A percentile compares a stretch with the other conserved stretches of the same genome.
phyloP scores from a whole-genome alignment of 30 jellyfish, hydroid and myxozoan genomes.

The Aurelia aurita region DNA sequence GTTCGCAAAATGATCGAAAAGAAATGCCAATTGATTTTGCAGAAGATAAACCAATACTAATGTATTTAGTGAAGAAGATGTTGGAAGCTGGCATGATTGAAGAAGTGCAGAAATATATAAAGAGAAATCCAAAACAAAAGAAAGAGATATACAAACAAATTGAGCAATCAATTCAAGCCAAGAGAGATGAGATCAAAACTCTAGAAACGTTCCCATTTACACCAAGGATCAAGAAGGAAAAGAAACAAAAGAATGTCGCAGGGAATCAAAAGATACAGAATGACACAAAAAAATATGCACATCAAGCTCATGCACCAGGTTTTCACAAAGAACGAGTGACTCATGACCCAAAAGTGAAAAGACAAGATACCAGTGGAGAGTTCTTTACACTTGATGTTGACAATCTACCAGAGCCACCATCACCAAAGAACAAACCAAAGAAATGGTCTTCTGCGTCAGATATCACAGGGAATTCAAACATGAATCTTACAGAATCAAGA shows the following conservation, averaged over 20 bases:
- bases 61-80: constrained; percentile 81
- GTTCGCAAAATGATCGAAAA: constrained; percentile 63
- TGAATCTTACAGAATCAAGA: constrained; percentile 15
- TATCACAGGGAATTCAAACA: constrained; percentile 3
- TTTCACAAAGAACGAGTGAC: too few relatives aligned
- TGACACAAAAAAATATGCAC: constrained; percentile 1
- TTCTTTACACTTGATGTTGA: constrained; percentile 53
- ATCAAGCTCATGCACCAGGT: neutral
- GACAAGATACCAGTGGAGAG: constrained; percentile 10
- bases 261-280: neutral
- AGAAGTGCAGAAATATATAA: constrained; percentile 85
- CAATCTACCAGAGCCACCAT: constrained; percentile 49
- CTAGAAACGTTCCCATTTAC: constrained; percentile 71
- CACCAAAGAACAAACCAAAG: neutral
- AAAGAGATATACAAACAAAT: constrained; percentile 85
- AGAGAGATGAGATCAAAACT: constrained; percentile 62
- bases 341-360: constrained; percentile 3
- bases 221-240: constrained; percentile 27
- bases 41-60: constrained; percentile 69
- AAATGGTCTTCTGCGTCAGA: constrained; percentile 55
- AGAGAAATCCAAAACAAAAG: constrained; percentile 82
- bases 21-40: constrained; percentile 88
- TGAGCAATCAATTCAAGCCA: constrained; percentile 61
- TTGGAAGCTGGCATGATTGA: constrained; percentile 71
- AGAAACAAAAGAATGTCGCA: constrained; percentile 3